Conservation (phyloP, 2,113 vertebrate species). For the Pomatostomus ruficeps region DNA sequence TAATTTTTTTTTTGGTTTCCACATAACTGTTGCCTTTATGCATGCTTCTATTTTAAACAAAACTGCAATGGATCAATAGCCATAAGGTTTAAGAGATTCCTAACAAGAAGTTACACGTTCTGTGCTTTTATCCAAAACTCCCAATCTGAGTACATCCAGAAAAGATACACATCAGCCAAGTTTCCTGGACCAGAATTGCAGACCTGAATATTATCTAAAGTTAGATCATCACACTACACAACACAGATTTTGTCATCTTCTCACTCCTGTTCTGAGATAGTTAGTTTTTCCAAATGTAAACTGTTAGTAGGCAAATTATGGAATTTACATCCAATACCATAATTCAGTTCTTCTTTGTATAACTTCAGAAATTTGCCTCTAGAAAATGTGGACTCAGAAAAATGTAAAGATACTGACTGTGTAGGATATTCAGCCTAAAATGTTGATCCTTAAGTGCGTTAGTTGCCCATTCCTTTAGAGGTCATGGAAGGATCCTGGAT, state of each 20-base stretch:
- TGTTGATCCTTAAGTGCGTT: not conserved
- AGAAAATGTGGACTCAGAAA: not conserved
- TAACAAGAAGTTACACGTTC: not conserved
- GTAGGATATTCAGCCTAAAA: not conserved
- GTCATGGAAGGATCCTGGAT: not conserved
- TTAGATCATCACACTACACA: not conserved
- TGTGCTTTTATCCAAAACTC: not conserved
- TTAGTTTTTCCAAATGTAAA: not conserved
- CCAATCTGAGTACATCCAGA: not conserved
- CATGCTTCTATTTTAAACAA: not conserved
- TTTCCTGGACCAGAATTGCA: not conserved
- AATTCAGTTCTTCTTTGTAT: not conserved
- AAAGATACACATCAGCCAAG: not conserved
- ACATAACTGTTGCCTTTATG: not conserved
- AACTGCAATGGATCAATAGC: not conserved
- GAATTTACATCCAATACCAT: not conserved
- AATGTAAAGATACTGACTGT: not conserved
- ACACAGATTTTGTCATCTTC: not conserved
- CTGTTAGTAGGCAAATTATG: not conserved
- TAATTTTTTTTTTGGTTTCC: not conserved
- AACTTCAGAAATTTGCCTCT: not conserved
- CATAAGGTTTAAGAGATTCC: conserved; percentile 4
- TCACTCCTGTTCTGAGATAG: not conserved
- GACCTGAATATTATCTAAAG: not conserved
- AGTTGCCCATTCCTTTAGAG: not conserved